These are phyloP conservation scores for Muraenolepis orangiensis DNA, from an alignment of 2,797 vertebrate genomes.

Conservation along the genomic window DNA sequence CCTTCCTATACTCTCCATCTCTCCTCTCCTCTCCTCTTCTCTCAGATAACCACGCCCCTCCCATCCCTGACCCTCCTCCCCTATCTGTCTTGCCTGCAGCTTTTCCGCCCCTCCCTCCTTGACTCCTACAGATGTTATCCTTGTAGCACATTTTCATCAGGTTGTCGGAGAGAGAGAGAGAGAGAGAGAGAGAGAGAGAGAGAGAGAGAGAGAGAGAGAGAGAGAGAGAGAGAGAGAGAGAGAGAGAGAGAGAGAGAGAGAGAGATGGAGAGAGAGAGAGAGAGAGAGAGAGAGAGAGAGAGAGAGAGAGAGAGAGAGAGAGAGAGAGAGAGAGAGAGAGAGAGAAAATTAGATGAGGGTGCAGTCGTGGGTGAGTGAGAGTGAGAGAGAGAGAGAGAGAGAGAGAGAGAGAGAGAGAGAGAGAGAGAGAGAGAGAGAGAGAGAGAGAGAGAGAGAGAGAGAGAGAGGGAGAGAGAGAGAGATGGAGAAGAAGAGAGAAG, in stretches of 20 bases:
- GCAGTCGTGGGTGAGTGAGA: too few relatives aligned
- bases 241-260: conserved; percentile 23
- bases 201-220: conserved; percentile 26
- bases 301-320: conserved; percentile 19
- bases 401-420: conserved; percentile 25
- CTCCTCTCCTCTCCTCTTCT: background rate
- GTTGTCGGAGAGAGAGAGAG: conserved; percentile 53
- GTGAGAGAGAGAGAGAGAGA: conserved; percentile 27
- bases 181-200: conserved; percentile 28
- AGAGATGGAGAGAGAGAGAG: conserved; percentile 25
- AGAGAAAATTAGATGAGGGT: too few relatives aligned
- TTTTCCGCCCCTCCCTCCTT: conserved; percentile 34
- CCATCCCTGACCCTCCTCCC: conserved; percentile 29
- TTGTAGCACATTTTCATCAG: conserved; percentile 66
- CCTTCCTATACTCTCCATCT: background rate
- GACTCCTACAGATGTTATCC: conserved; percentile 67
- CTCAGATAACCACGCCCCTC: conserved; percentile 4
- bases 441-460: conserved; percentile 22
- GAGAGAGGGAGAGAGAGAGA: conserved; percentile 14
- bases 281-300: conserved; percentile 8
- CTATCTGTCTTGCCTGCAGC: conserved; percentile 26
- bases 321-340: conserved; percentile 34
- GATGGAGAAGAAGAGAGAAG: conserved; percentile 20
- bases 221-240: conserved; percentile 21
- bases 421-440: conserved; percentile 22